Base-by-base conservation (phyloP, 2,797 vertebrate species). In the Lophotriccus pileatus region DNA sequence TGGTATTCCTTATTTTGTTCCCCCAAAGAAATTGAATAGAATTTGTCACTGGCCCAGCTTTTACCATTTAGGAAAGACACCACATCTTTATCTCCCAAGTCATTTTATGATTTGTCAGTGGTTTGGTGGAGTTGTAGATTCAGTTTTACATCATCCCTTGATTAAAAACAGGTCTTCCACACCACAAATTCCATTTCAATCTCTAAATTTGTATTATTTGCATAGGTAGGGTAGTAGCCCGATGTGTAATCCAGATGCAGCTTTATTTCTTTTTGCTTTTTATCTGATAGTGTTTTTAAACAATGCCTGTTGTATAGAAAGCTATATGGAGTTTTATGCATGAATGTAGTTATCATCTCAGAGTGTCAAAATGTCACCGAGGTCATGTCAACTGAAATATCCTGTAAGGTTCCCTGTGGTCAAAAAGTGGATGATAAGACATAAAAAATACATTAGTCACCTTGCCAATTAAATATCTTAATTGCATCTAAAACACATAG, bases 401-500 rank as follows among this genome's bases (percentile, higher is more conserved):
- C 20, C 49, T 47, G 2, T 9, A 12, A 0, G 1, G 17, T 60
- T 93, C 68, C 66, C 64, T n/a, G 43, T 91, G 80, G 66, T 82
- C 82, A 89, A 67, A 69, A 92, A 67, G 79, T 92, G 89, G 76
- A 73, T 93, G 89, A 53, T 56, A 81, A 79, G 79, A 46, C 59
- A 72, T 62, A 32, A 62, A 63, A 59, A 81, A 30, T 85, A 73
- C 58, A 73, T 95, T 84, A 92, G 76, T 50, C 32, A 87, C 36
- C 27, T 92, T 89, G 84, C 84, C 81, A 94, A 89, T 95, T 72
- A 89, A 90, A 72, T 93, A 75, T 30, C 59, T 80, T 77, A 10
- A 59, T 36, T 92, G 62, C 66, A 69, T 85, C 32, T 81, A 41
- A 77, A 92, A 55, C n/a, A 47, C 44, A 39, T 39, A 69, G 43